Evolutionary conservation across 2,797 vertebrate genomes (phyloP).

Genomic region (Manis javanica): DNA sequence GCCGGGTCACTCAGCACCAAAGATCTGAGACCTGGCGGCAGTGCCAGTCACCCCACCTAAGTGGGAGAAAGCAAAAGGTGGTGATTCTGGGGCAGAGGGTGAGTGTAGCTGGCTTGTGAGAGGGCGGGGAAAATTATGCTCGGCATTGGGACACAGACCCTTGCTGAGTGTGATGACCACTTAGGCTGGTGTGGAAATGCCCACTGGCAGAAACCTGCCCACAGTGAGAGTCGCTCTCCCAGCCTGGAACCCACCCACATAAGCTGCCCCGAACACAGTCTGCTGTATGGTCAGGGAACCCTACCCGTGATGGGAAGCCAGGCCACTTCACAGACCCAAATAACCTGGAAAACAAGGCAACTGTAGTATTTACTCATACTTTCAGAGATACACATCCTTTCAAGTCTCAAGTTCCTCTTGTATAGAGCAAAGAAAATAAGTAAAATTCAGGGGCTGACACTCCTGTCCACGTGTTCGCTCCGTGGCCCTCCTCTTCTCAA

Average conservation of each 20-base stretch:
- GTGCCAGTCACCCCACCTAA: neutral
- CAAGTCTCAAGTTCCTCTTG: neutral
- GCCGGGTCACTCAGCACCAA: neutral
- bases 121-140: neutral
- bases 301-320: neutral
- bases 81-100: fast-evolving
- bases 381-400: neutral
- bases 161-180: neutral
- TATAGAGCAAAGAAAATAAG: neutral
- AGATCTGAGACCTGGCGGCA: neutral
- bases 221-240: fast-evolving
- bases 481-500: neutral
- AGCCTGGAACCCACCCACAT: neutral
- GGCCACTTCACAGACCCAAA: neutral
- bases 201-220: neutral
- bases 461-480: fast-evolving
- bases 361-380: neutral
- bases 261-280: neutral
- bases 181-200: fast-evolving
- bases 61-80: neutral
- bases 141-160: neutral
- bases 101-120: neutral
- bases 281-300: neutral
- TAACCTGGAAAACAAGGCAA: neutral
- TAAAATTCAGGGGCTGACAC: neutral